phyloP scores from a whole-genome alignment of 2,888 invertebrate genomes.

The Lamellibrachia satsuma region DNA sequence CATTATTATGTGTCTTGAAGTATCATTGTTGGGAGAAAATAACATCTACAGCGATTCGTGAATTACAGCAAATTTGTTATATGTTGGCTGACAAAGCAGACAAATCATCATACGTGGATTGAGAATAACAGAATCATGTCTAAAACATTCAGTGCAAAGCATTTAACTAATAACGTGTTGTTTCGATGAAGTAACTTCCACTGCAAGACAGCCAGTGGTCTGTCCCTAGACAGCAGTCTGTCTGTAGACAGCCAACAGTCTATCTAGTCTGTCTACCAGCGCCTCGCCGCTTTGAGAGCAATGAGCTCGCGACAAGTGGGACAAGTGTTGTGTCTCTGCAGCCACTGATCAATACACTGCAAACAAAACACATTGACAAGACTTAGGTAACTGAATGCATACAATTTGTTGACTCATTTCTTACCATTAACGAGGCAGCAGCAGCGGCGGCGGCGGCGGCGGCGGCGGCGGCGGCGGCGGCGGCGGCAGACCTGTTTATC shows the following conservation, averaged over 20 bases:
- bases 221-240: neutral
- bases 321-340: neutral
- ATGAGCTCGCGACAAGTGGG: neutral
- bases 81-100: neutral
- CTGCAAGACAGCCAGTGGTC: too few relatives aligned
- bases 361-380: neutral
- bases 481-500: too few relatives aligned
- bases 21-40: neutral
- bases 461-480: too few relatives aligned
- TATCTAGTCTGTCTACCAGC: neutral
- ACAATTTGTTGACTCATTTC: too few relatives aligned
- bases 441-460: too few relatives aligned
- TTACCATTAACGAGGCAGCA: too few relatives aligned
- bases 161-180: too few relatives aligned
- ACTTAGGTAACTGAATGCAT: neutral
- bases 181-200: too few relatives aligned
- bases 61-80: neutral
- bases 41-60: neutral
- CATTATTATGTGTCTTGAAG: neutral
- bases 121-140: neutral
- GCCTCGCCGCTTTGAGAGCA: neutral
- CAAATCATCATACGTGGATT: neutral
- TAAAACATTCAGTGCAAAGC: neutral
- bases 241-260: neutral
- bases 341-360: neutral